Base-by-base conservation (phyloP, 2,113 vertebrate species). In the Aplodontia rufa region DNA sequence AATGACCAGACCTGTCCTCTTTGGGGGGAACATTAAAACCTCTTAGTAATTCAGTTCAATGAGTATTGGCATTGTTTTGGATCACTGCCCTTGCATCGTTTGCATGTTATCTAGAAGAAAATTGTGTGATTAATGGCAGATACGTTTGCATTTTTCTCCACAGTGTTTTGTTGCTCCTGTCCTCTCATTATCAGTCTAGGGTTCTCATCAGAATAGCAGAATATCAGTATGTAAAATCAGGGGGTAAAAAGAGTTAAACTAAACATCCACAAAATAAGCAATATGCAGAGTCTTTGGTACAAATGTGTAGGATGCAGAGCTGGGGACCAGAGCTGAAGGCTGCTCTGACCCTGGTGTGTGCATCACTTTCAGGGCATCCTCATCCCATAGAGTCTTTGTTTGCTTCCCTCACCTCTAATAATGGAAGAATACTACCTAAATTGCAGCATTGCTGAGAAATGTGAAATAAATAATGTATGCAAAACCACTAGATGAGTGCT, bases 61-160 rank as follows among this genome's bases (percentile, higher is more conserved):
- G 91, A 76, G 42, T 79, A 86, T 72, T 79, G 91, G 93, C 94
- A 81, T 85, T 91, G 96, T 84, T 95, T 82, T 91, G 97, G 87
- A 81, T 94, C 95, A 90, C 72, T 90, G 95, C 91, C 87, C 76
- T 71, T 87, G 83, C 55, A 28, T 83, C 17, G 5, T 86, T 76
- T 80, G n/a, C 60, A 3, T 78, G 88, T 75, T 93, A 81, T 90
- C 93, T 90, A 37, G 84, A 91, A 90, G 76, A 88, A 80, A 90
- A 93, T 30, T 79, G 22, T 72, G 47, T 97, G 94, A 90, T 95
- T 96, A 95, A 85, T 78, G 58, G 90, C n/a, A 42, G 95, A 87
- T 37, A 82, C 40, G 60, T 37, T 79, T 79, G 71, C 16, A 30
- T 79, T 90, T 79, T n/a, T 55, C 79, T 92, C 84, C 58, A 93